Evolutionary conservation across 30 jellyfish, hydroid and myxozoan genomes (phyloP).

Genomic region (Hydra vulgaris): DNA sequence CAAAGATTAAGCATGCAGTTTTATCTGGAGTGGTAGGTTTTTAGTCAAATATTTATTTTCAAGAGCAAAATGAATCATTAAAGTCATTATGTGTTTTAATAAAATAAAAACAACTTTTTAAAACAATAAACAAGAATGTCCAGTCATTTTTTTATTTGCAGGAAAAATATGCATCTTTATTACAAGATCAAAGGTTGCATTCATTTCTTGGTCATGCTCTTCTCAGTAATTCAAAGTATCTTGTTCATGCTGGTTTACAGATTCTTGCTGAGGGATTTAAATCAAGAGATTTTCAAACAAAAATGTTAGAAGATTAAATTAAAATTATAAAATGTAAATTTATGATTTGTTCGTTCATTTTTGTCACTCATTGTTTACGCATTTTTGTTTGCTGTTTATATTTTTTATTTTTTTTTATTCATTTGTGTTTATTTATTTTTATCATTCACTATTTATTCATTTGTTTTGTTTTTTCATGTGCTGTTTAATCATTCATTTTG

Average conservation of each 20-base stretch:
- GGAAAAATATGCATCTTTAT: conserved; percentile 29
- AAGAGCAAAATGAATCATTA: no score
- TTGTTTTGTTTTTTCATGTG: no score
- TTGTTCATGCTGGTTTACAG: conserved; percentile 35
- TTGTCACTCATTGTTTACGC: no score
- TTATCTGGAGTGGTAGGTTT: conserved; percentile 21
- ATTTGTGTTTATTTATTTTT: no score
- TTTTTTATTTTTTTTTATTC: no score
- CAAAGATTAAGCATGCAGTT: conserved; percentile 4
- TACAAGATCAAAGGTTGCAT: conserved; percentile 13
- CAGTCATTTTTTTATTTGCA: not conserved
- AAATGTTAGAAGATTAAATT: conserved; percentile 8
- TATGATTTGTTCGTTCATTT: not conserved
- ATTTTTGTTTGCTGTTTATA: not conserved
- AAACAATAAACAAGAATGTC: no score
- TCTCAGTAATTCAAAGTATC: conserved; percentile 22
- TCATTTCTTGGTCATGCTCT: conserved; percentile 27
- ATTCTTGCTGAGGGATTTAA: conserved; percentile 25
- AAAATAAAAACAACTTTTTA: no score
- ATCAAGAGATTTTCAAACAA: conserved; percentile 18
- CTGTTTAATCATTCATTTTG: no score
- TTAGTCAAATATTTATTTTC: not conserved
- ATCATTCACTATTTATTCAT: no score
- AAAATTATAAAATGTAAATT: not conserved
- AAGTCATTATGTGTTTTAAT: no score